Conservation (phyloP, 2,797 vertebrate species). For the Mormyrus hasselquistii region DNA sequence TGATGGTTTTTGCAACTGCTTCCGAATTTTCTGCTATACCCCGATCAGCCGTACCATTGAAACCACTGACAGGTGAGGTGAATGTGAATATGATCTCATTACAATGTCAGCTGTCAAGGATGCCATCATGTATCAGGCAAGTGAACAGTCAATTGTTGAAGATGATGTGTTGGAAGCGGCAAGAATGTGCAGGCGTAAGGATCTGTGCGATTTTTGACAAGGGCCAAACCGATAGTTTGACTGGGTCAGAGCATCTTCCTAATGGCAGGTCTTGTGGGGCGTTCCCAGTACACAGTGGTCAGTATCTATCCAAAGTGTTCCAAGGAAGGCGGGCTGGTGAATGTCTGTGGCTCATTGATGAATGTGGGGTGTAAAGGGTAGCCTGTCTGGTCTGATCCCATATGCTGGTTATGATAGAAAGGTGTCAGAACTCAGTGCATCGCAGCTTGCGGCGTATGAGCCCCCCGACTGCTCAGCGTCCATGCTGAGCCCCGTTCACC, state of each 20-base stretch:
- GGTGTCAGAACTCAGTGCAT: background rate
- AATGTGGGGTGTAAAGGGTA: background rate
- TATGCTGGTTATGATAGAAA: background rate
- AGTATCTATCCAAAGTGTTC: background rate
- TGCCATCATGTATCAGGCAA: background rate
- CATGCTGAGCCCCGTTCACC: background rate
- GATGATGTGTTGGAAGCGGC: background rate
- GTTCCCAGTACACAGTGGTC: background rate
- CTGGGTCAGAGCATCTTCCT: background rate
- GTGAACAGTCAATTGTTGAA: background rate
- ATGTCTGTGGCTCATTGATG: background rate
- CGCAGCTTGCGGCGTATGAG: background rate
- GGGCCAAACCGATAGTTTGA: background rate
- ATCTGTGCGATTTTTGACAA: background rate
- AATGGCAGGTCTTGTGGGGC: background rate
- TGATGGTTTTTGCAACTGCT: background rate
- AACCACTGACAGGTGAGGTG: background rate
- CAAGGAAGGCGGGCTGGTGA: background rate
- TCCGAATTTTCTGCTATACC: background rate
- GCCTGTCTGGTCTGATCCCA: background rate
- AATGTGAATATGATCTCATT: background rate
- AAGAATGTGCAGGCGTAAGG: background rate
- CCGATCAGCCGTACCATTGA: background rate
- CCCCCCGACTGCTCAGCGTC: background rate
- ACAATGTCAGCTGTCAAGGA: background rate